Conservation (phyloP, 2,113 vertebrate species). For the Hippocampus zosterae region DNA sequence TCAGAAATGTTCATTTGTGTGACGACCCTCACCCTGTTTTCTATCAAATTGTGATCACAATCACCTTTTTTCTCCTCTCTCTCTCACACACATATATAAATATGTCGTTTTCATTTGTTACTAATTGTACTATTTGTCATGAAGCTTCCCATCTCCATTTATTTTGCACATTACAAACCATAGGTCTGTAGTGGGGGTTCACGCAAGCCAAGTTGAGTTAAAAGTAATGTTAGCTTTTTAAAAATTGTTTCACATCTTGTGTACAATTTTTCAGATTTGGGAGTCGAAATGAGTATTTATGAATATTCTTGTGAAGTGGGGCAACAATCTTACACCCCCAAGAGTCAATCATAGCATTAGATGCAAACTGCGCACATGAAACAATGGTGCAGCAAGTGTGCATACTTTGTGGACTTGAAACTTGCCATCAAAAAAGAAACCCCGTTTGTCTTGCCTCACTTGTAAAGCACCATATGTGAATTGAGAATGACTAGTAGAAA, state of each 20-base stretch:
- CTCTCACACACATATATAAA: too few species aligned
- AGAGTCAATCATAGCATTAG: not conserved
- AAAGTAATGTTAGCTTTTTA: not conserved
- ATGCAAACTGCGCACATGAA: constrained; percentile 15
- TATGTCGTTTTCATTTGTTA: not conserved
- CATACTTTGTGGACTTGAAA: constrained; percentile 34
- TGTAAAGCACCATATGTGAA: constrained; percentile 62
- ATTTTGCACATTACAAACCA: constrained; percentile 4
- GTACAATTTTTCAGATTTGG: not conserved
- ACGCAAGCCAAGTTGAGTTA: not conserved
- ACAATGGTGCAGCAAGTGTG: constrained; percentile 9
- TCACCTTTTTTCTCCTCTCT: not conserved
- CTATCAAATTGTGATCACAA: constrained; percentile 6
- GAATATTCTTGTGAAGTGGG: not conserved
- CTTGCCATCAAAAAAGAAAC: constrained; percentile 45
- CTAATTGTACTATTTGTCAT: not conserved
- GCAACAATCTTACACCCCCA: not conserved
- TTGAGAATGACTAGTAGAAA: constrained; percentile 45
- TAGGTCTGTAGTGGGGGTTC: not conserved
- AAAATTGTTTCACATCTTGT: not conserved
- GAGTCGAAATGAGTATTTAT: not conserved
- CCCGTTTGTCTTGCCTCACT: constrained; percentile 37
- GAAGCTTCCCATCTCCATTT: not conserved
- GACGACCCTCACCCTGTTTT: not conserved
- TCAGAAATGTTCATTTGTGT: not conserved